Percentiles rank a stretch among this genome's conserved stretches.
These are phyloP conservation scores for Pocillopora verrucosa DNA, from an alignment of 64 coral and sea anemone species.

Conservation along the genomic window DNA sequence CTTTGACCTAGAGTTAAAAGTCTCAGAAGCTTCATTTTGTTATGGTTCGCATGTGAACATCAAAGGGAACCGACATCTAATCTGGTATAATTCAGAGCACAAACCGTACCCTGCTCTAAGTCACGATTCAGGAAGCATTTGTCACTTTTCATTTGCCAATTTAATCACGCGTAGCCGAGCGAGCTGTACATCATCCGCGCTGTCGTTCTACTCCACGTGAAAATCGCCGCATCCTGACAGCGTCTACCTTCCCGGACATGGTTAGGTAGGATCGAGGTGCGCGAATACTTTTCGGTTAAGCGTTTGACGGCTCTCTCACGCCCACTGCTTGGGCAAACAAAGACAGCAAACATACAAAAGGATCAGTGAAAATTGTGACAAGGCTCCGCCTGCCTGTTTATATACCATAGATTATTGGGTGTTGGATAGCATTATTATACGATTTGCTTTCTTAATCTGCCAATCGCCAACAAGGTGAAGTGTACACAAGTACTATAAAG, in stretches of 20 bases:
- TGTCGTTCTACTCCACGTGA: constrained; percentile 13
- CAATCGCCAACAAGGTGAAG: constrained; percentile 85
- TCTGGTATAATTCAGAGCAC: constrained; percentile 94
- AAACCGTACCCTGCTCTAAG: constrained; percentile 61
- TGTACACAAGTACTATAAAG: constrained; percentile 89
- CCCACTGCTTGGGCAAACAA: constrained; percentile 70
- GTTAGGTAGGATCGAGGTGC: background rate
- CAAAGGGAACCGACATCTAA: constrained; percentile 90
- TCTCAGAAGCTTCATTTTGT: constrained; percentile 56
- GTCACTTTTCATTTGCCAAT: constrained; percentile 88
- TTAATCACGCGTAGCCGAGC: constrained; percentile 62
- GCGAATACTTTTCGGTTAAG: background rate
- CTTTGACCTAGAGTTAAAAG: constrained; percentile 24
- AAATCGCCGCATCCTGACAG: constrained; percentile 34
- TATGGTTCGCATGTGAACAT: constrained; percentile 69
- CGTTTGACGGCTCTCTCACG: constrained; percentile 42
- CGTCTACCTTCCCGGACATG: constrained; percentile 18
- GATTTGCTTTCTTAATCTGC: constrained; percentile 96
- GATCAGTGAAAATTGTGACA: constrained; percentile 78
- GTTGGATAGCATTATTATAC: constrained; percentile 96
- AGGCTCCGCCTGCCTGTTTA: constrained; percentile 96
- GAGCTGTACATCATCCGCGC: constrained; percentile 42
- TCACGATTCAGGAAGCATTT: constrained; percentile 96
- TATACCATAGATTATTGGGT: constrained; percentile 97
- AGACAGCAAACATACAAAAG: constrained; percentile 86